Evolutionary conservation across 2,113 vertebrate genomes (phyloP).

Genomic region (Malurus alboscapulatus): DNA sequence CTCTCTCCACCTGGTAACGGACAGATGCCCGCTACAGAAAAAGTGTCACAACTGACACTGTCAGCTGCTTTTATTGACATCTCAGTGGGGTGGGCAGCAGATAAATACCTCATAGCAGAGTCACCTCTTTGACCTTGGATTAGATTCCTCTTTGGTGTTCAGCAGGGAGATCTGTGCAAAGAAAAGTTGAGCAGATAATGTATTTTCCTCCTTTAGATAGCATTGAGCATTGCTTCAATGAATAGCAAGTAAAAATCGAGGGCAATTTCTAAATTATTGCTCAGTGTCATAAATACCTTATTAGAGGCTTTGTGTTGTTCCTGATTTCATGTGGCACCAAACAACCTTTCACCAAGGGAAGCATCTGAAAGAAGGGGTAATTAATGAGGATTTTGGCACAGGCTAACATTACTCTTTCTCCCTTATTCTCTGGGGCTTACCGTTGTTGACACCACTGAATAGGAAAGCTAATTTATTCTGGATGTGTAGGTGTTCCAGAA

Average conservation of each 20-base stretch:
- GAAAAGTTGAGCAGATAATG: neutral
- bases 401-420: conserved; percentile 36
- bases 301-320: neutral
- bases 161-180: neutral
- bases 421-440: conserved; percentile 43
- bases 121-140: neutral
- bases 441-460: conserved; percentile 47
- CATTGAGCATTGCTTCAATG: neutral
- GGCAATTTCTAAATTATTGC: neutral
- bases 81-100: neutral
- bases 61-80: neutral
- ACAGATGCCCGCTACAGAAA: neutral
- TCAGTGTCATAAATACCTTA: neutral
- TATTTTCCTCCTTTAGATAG: neutral
- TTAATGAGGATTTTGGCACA: conserved; percentile 36
- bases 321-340: neutral
- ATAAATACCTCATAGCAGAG: neutral
- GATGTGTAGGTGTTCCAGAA: conserved; percentile 63
- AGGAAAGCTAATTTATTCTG: conserved; percentile 69
- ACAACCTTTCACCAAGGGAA: neutral
- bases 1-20: conserved; percentile 8
- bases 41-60: neutral
- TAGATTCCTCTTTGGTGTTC: neutral
- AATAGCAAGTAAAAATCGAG: neutral
- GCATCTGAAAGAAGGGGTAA: conserved; percentile 38